Percentiles rank a stretch among this genome's conserved stretches.
phyloP scores from a whole-genome alignment of 2,888 invertebrate species.

The Drosophila rubida region DNA sequence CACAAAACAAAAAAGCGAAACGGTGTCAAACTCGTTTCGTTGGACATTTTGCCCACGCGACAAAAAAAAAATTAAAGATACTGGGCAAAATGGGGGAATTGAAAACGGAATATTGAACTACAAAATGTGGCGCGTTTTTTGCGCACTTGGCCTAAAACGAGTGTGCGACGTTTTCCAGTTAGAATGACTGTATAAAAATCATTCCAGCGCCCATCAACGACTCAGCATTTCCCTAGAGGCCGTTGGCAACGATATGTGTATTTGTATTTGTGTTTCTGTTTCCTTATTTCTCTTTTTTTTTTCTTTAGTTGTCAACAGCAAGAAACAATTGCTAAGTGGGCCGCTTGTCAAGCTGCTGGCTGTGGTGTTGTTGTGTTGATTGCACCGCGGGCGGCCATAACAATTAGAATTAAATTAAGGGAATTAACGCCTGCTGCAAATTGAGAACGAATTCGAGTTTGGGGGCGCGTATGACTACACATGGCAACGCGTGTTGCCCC shows the following conservation, averaged over 20 bases:
- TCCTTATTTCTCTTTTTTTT: slow-evolving; percentile 18
- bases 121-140: slow-evolving; percentile 46
- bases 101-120: slow-evolving; percentile 61
- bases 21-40: slow-evolving; percentile 24
- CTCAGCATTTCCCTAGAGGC: slow-evolving; percentile 33
- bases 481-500: slow-evolving; percentile 20
- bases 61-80: slow-evolving; percentile 19
- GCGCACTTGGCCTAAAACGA: not conserved
- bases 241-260: not conserved
- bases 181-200: slow-evolving; percentile 45
- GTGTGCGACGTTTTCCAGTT: slow-evolving; percentile 5
- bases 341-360: slow-evolving; percentile 12
- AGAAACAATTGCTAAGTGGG: slow-evolving; percentile 46
- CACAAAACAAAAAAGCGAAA: slow-evolving; percentile 10
- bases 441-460: slow-evolving; percentile 46
- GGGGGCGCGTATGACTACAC: not conserved
- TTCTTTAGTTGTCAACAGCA: slow-evolving; percentile 22
- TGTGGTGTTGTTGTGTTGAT: slow-evolving; percentile 54
- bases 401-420: slow-evolving; percentile 79
- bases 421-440: slow-evolving; percentile 73
- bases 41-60: slow-evolving; percentile 16
- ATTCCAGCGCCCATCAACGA: slow-evolving; percentile 21
- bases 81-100: not conserved
- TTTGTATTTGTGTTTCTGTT: not conserved
- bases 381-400: slow-evolving; percentile 75